Percentiles rank a stretch among this genome's conserved stretches.
Evolutionary conservation across 2,888 invertebrate species (phyloP).

Genomic region (Mesorhabditis belari): DNA sequence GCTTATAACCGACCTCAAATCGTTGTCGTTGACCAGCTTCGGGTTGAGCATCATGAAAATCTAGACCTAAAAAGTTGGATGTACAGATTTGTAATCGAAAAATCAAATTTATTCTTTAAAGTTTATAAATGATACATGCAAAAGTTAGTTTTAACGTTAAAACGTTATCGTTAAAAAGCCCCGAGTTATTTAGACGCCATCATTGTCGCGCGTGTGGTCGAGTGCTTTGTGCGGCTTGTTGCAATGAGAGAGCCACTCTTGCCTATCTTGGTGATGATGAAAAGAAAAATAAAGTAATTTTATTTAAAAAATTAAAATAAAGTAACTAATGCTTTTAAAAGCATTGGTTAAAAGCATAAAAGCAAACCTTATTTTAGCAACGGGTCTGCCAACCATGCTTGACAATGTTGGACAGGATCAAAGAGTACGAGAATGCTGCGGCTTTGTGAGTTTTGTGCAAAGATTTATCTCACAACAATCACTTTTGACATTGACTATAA

Average conservation of each 20-base stretch:
- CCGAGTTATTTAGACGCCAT: conserved; percentile 64
- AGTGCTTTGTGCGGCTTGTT: conserved; percentile 30
- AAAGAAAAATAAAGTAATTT: conserved; percentile 16
- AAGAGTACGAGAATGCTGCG: conserved; percentile 28
- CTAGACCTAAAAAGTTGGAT: background rate
- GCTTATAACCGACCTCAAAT: background rate
- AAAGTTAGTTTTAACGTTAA: background rate
- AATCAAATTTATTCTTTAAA: background rate
- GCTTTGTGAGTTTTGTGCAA: no score
- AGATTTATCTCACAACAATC: no score
- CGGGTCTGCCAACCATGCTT: conserved; percentile 46
- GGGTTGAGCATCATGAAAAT: background rate
- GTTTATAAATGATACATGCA: no score
- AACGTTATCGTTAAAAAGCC: conserved; percentile 54
- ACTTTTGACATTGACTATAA: no score
- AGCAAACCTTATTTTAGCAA: background rate
- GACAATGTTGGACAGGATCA: conserved; percentile 39
- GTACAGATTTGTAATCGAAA: no score
- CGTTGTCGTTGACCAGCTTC: background rate
- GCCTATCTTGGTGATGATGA: conserved; percentile 27
- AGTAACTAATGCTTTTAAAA: no score
- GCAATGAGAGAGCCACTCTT: conserved; percentile 17
- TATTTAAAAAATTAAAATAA: no score
- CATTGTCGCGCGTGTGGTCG: conserved; percentile 50
- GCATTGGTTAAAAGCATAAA: no score